A percentile compares a stretch with the other conserved stretches of the same genome.
These are phyloP conservation scores for Theropithecus gelada DNA, from an alignment of 2,113 vertebrate species.

Conservation along the genomic window DNA sequence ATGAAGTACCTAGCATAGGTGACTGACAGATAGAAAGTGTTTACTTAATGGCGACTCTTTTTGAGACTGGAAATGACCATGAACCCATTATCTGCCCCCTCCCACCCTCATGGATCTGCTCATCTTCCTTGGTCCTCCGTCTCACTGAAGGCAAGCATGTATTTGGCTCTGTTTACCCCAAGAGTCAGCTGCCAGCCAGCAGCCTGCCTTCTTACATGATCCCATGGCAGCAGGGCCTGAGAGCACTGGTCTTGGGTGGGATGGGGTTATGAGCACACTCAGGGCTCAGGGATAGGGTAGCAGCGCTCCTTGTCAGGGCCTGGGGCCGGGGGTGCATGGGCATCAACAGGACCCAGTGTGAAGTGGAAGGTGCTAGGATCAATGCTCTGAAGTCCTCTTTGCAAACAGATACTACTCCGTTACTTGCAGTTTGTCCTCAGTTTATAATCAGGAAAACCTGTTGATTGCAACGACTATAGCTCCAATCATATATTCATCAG, in stretches of 20 bases:
- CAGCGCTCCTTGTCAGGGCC: neutral
- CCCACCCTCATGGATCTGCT: neutral
- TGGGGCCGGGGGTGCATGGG: neutral
- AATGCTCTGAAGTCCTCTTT: neutral
- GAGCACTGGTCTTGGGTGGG: rapidly evolving
- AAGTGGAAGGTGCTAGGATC: neutral
- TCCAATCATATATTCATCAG: neutral
- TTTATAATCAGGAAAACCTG: neutral
- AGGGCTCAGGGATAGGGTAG: neutral
- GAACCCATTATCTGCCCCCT: neutral
- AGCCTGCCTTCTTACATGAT: neutral
- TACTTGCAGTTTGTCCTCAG: neutral
- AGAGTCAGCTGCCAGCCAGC: neutral
- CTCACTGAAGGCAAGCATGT: neutral
- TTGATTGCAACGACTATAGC: neutral
- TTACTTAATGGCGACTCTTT: neutral
- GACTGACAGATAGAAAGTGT: neutral
- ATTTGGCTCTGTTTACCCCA: neutral
- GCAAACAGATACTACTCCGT: neutral
- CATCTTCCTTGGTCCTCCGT: neutral
- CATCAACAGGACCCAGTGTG: rapidly evolving
- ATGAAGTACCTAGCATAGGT: neutral
- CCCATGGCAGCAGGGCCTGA: neutral
- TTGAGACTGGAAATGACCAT: neutral
- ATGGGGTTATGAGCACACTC: neutral